Evolutionary conservation across 1,140 invertebrate genomes (phyloP).

Genomic region (Drosophila takahashii): DNA sequence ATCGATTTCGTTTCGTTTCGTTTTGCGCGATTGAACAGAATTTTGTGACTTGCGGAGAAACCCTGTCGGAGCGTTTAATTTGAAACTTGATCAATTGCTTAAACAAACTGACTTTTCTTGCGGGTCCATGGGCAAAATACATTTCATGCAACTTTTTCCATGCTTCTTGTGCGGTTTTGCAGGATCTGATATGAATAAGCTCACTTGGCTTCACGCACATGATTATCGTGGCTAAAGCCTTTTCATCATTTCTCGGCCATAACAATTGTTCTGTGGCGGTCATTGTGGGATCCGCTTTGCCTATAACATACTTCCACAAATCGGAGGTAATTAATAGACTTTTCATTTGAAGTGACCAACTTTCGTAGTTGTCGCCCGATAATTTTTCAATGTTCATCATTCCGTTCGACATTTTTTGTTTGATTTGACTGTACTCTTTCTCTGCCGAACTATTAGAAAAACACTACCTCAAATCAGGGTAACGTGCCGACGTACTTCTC

Average conservation of each 20-base stretch:
- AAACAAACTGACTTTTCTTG: not conserved
- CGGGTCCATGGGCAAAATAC: not conserved
- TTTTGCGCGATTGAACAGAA: no score
- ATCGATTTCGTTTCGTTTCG: no score
- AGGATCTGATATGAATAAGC: not conserved
- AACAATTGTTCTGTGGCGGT: not conserved
- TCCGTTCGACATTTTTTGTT: not conserved
- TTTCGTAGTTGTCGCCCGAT: no score
- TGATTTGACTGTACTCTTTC: not conserved
- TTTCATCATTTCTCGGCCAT: slow-evolving; percentile 1
- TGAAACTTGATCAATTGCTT: not conserved
- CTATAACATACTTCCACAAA: no score
- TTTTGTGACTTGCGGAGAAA: not conserved
- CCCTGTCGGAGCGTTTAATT: not conserved
- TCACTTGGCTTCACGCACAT: not conserved
- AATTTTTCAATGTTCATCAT: slow-evolving; percentile 4
- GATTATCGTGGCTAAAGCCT: not conserved
- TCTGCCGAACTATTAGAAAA: not conserved
- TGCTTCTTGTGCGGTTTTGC: not conserved
- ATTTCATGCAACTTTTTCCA: not conserved
- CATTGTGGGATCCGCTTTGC: not conserved
- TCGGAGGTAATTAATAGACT: no score
- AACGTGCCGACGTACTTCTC: no score
- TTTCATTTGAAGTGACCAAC: no score
- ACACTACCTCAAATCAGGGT: no score